Conservation (phyloP, 1,140 invertebrate genomes). For the Argopecten irradians region DNA sequence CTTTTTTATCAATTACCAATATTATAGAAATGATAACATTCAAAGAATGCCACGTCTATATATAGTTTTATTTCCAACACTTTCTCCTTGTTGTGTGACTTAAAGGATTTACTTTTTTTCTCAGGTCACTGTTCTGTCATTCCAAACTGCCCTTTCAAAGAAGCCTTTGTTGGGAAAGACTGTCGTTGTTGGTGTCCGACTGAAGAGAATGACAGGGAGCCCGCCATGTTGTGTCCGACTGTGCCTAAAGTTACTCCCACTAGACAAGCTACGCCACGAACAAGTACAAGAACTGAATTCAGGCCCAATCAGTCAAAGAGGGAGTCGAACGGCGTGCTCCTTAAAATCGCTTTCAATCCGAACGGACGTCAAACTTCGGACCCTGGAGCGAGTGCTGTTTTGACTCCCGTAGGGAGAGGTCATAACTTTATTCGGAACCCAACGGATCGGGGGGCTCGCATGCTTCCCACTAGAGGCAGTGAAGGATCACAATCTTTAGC, state of each 20-base stretch:
- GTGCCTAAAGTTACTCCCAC: background rate
- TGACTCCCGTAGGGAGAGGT: background rate
- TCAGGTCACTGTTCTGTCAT: background rate
- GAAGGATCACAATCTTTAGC: background rate
- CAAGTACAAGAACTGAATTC: background rate
- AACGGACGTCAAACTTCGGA: background rate
- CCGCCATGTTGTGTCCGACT: background rate
- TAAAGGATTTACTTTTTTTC: background rate
- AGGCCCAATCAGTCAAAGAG: background rate
- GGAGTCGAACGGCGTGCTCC: background rate
- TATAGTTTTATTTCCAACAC: no score
- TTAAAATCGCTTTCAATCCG: background rate
- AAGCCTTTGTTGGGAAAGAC: constrained; percentile 1
- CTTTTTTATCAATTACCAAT: no score
- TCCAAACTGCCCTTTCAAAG: background rate
- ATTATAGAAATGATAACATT: no score
- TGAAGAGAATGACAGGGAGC: background rate
- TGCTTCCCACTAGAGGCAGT: background rate
- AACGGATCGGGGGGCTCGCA: background rate
- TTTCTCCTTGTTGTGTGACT: no score
- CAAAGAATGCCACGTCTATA: no score
- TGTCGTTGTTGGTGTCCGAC: background rate
- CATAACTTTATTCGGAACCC: constrained; percentile 15
- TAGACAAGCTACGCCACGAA: background rate
- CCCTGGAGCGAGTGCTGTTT: background rate